Conservation (phyloP, 2,888 invertebrate genomes). For the Polietes domitor region DNA sequence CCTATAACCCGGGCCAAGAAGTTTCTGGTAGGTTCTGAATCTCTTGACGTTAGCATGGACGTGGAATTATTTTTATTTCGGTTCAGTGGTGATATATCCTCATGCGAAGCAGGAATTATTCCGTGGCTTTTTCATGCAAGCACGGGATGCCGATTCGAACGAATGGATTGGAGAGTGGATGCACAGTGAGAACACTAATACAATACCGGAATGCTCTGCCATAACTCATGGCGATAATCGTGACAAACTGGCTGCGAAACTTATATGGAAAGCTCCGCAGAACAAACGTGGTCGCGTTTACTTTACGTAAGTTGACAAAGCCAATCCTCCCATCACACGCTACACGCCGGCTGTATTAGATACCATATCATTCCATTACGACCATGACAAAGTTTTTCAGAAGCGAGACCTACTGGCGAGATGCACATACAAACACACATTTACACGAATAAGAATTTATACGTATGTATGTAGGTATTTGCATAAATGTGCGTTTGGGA, state of each 20-base stretch:
- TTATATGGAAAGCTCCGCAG: constrained; percentile 89
- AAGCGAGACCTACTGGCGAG: too few species aligned
- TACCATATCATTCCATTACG: too few species aligned
- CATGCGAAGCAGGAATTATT: constrained; percentile 81
- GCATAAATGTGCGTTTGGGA: too few species aligned
- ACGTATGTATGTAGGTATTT: too few species aligned
- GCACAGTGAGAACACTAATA: constrained; percentile 87
- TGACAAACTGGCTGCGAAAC: constrained; percentile 87
- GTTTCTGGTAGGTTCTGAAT: constrained; percentile 83
- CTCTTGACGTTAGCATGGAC: background rate
- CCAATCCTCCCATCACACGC: background rate
- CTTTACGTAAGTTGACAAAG: constrained; percentile 88
- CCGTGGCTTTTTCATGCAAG: constrained; percentile 92
- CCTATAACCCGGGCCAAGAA: constrained; percentile 86
- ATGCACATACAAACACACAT: too few species aligned
- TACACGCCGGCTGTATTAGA: too few species aligned
- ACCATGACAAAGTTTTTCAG: too few species aligned
- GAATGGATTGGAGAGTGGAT: constrained; percentile 90
- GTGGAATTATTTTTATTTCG: background rate
- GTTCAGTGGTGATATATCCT: constrained; percentile 75
- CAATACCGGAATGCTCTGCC: constrained; percentile 89
- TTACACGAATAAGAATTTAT: too few species aligned
- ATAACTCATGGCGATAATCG: constrained; percentile 90
- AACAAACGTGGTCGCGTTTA: constrained; percentile 87
- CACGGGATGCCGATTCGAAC: constrained; percentile 86